Conservation (phyloP, 2,888 invertebrate genomes). For the Hydraecia micacea region DNA sequence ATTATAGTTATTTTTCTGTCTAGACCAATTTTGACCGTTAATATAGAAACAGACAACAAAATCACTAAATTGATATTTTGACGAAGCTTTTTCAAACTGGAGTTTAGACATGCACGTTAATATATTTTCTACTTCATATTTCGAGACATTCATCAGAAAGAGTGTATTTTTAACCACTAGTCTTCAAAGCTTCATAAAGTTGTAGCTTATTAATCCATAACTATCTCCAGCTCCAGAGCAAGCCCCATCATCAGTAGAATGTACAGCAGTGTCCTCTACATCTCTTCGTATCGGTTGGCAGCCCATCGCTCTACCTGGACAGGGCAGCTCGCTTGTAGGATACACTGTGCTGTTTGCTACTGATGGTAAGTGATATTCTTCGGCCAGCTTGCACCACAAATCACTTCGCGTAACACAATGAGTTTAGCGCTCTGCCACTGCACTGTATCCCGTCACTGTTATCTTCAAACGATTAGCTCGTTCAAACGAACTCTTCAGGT, state of each 20-base stretch:
- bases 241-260: constrained; percentile 93
- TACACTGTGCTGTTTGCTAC: constrained; percentile 95
- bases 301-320: constrained; percentile 92
- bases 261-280: constrained; percentile 94
- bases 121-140: not conserved
- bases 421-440: too few relatives aligned
- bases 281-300: constrained; percentile 95
- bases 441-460: too few relatives aligned
- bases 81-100: not conserved
- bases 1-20: too few relatives aligned
- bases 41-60: too few relatives aligned
- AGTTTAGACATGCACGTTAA: too few relatives aligned
- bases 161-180: not conserved
- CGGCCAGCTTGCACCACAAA: too few relatives aligned
- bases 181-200: not conserved
- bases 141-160: not conserved
- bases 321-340: constrained; percentile 92
- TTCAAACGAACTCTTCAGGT: too few relatives aligned
- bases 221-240: constrained; percentile 92
- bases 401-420: too few relatives aligned
- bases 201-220: not conserved
- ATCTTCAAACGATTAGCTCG: too few relatives aligned
- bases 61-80: too few relatives aligned
- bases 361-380: constrained; percentile 77
- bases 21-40: too few relatives aligned